phyloP scores from a whole-genome alignment of 2,888 invertebrate species.

The Epinotia ramella region DNA sequence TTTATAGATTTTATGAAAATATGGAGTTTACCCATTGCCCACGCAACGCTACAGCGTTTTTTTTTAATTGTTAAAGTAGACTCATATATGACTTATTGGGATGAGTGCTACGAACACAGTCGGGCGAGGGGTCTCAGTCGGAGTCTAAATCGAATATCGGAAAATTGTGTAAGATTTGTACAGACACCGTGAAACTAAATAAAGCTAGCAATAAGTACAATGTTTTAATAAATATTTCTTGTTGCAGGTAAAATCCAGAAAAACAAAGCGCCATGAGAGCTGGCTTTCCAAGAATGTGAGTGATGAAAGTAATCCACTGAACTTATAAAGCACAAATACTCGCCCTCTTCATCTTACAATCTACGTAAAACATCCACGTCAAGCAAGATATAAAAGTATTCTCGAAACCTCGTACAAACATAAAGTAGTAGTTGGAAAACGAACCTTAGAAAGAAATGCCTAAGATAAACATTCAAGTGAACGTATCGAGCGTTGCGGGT shows the following conservation, averaged over 20 bases:
- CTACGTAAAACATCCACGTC: background rate
- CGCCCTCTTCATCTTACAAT: background rate
- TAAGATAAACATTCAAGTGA: background rate
- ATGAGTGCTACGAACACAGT: too few species aligned
- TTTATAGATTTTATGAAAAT: too few species aligned
- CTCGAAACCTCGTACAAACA: slow-evolving; percentile 3
- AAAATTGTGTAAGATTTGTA: background rate
- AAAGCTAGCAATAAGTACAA: background rate
- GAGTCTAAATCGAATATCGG: too few species aligned
- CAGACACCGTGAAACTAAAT: background rate
- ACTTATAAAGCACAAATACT: slow-evolving; percentile 3
- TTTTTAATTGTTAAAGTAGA: too few species aligned
- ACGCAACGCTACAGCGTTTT: too few species aligned
- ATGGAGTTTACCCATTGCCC: too few species aligned
- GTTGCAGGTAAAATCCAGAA: slow-evolving; percentile 27
- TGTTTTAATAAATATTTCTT: background rate
- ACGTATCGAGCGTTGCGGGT: background rate
- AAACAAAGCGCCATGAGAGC: background rate
- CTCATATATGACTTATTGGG: too few species aligned
- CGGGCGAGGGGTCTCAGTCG: too few species aligned
- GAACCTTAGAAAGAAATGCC: background rate
- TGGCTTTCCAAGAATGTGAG: slow-evolving; percentile 15
- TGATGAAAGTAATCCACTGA: slow-evolving; percentile 8
- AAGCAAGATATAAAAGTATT: background rate
- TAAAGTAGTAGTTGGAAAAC: background rate